These are phyloP conservation scores for Podarcis cretensis DNA, from an alignment of 2,113 vertebrate genomes.

Conservation along the genomic window DNA sequence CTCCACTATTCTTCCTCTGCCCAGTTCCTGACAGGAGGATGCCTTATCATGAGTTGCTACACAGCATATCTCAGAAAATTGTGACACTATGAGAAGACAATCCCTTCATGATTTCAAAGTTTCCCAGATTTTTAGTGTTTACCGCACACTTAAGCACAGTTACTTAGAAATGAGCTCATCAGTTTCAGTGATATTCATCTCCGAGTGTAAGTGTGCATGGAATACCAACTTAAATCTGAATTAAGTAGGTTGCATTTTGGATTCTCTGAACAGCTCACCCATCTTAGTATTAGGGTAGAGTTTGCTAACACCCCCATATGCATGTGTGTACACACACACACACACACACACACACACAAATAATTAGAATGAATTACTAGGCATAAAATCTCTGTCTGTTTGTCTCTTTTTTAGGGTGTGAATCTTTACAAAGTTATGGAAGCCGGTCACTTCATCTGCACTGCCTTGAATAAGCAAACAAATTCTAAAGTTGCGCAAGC, in stretches of 20 bases:
- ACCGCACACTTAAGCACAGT: not conserved
- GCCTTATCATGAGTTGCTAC: too few species aligned
- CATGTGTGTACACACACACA: too few species aligned
- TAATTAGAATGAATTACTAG: not conserved
- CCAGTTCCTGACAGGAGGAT: too few species aligned
- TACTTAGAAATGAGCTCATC: too few species aligned
- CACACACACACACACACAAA: not conserved
- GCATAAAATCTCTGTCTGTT: not conserved
- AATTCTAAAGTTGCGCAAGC: constrained; percentile 93
- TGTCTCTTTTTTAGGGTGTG: constrained; percentile 83
- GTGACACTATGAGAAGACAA: not conserved
- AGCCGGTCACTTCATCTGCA: constrained; percentile 93
- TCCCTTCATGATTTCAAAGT: not conserved
- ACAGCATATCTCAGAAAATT: too few species aligned
- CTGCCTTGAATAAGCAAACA: constrained; percentile 84
- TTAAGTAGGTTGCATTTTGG: not conserved
- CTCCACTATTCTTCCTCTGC: too few species aligned
- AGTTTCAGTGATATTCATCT: not conserved
- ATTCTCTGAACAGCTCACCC: not conserved
- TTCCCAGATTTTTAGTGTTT: not conserved
- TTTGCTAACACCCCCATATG: not conserved
- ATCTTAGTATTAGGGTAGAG: not conserved
- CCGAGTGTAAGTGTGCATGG: not conserved
- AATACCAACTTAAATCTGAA: not conserved
- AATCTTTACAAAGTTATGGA: constrained; percentile 88